A percentile compares a stretch with the other conserved stretches of the same genome.
These are phyloP conservation scores for Carapus acus DNA, from an alignment of 2,797 vertebrate species.

Conservation along the genomic window DNA sequence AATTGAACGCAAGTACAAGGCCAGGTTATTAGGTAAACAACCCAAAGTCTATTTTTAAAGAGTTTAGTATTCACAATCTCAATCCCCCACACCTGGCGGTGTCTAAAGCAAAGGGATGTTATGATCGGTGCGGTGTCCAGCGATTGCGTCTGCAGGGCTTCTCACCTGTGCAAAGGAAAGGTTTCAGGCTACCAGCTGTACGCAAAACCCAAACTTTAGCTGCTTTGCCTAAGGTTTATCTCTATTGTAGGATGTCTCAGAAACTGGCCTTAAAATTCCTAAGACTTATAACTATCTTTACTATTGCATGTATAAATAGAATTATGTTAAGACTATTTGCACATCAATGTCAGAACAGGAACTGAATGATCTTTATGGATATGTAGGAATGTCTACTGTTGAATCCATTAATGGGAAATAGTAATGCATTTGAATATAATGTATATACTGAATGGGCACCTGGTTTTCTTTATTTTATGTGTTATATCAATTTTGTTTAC, in stretches of 20 bases:
- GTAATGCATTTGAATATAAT: slow-evolving; percentile 62
- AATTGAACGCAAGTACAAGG: slow-evolving; percentile 20
- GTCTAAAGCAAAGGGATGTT: slow-evolving; percentile 19
- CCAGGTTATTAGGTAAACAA: slow-evolving; percentile 27
- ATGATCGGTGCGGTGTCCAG: slow-evolving; percentile 18
- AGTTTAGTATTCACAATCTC: slow-evolving; percentile 15
- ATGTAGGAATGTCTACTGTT: slow-evolving; percentile 65
- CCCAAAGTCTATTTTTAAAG: slow-evolving; percentile 21
- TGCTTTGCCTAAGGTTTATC: slow-evolving; percentile 63
- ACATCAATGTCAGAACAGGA: slow-evolving; percentile 72
- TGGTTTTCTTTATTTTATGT: slow-evolving; percentile 60
- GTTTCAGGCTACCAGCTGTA: slow-evolving; percentile 61
- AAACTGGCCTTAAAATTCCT: slow-evolving; percentile 73
- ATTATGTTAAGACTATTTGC: slow-evolving; percentile 77
- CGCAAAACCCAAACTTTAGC: slow-evolving; percentile 59
- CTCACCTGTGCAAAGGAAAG: slow-evolving; percentile 53
- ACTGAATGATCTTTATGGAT: slow-evolving; percentile 60
- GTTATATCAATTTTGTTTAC: slow-evolving; percentile 50
- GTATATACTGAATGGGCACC: slow-evolving; percentile 63
- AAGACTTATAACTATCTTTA: slow-evolving; percentile 70
- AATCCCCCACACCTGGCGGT: slow-evolving; percentile 29
- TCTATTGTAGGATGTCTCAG: slow-evolving; percentile 66
- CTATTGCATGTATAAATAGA: slow-evolving; percentile 72
- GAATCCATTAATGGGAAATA: slow-evolving; percentile 58
- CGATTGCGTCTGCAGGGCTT: slow-evolving; percentile 57